Conservation (phyloP, 2,888 invertebrate species). For the Dermolepida albohirtum region DNA sequence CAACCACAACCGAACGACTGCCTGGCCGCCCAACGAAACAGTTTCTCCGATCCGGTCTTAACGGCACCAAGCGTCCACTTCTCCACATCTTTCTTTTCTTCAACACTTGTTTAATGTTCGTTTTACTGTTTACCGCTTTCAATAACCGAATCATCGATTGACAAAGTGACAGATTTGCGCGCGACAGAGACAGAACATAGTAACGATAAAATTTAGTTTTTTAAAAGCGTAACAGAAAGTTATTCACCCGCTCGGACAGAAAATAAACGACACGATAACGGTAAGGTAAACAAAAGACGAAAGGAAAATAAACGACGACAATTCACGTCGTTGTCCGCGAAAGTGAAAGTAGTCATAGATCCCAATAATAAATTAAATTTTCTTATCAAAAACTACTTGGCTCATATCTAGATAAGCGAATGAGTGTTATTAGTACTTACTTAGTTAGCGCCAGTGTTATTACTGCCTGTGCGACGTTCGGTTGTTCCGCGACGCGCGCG, state of each 20-base stretch:
- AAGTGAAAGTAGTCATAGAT: conserved; percentile 12
- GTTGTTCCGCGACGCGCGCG: conserved; percentile 26
- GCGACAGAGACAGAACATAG: too few relatives aligned
- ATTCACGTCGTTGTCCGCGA: not conserved
- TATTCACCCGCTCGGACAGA: conserved; percentile 8
- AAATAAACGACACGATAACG: not conserved
- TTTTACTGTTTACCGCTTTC: conserved; percentile 4
- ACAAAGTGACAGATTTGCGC: too few relatives aligned
- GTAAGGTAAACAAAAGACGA: conserved; percentile 13
- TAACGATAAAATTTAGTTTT: too few relatives aligned
- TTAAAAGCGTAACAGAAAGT: conserved; percentile 6
- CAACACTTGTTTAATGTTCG: conserved; percentile 22
- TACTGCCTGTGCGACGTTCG: conserved; percentile 16
- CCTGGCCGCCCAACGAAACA: conserved; percentile 19
- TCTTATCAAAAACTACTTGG: conserved; percentile 10
- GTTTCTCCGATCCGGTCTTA: conserved; percentile 24
- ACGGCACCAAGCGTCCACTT: conserved; percentile 6
- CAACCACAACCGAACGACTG: not conserved
- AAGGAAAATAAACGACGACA: conserved; percentile 5
- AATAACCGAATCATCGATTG: too few relatives aligned
- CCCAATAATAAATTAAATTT: conserved; percentile 8
- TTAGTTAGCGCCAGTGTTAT: conserved; percentile 22
- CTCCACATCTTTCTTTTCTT: not conserved
- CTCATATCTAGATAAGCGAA: conserved; percentile 24
- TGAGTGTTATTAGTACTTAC: conserved; percentile 22